A percentile compares a stretch with the other conserved stretches of the same genome.
These are phyloP conservation scores for Montipora sp. DNA, from an alignment of 64 coral and sea anemone genomes.

Conservation along the genomic window DNA sequence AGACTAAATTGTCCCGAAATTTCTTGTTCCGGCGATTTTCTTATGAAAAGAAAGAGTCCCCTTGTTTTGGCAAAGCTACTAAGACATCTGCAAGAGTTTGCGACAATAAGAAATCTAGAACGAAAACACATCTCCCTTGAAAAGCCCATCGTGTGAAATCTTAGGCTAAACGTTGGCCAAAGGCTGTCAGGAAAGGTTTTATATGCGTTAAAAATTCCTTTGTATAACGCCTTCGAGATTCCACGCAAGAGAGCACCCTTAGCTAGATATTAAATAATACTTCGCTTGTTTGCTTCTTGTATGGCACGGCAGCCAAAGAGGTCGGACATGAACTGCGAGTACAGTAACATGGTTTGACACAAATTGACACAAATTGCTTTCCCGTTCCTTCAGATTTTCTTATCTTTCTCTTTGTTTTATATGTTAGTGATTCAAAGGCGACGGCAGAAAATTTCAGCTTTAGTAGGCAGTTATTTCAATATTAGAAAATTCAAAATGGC, in stretches of 20 bases:
- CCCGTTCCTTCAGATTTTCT: too few species aligned
- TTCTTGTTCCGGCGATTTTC: neutral
- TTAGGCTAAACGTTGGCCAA: neutral
- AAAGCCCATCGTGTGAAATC: neutral
- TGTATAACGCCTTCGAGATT: too few species aligned
- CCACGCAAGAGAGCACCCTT: neutral
- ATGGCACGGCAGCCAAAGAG: neutral
- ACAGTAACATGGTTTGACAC: too few species aligned
- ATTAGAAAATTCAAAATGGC: neutral
- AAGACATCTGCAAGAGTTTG: neutral
- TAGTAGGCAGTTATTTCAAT: neutral
- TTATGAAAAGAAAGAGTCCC: neutral
- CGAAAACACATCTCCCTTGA: too few species aligned
- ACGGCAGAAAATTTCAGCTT: neutral
- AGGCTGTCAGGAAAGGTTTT: neutral
- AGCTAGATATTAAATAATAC: too few species aligned
- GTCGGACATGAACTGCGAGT: neutral
- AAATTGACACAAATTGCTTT: too few species aligned
- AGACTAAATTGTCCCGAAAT: neutral
- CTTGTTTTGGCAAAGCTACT: neutral
- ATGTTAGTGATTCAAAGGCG: too few species aligned
- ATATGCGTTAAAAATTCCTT: neutral
- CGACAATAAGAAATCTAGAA: neutral
- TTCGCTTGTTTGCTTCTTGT: too few species aligned
- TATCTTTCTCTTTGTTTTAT: too few species aligned